A percentile compares a stretch with the other conserved stretches of the same genome.
phyloP scores from a whole-genome alignment of 2,113 vertebrate species.

The Pachyramphus minor region DNA sequence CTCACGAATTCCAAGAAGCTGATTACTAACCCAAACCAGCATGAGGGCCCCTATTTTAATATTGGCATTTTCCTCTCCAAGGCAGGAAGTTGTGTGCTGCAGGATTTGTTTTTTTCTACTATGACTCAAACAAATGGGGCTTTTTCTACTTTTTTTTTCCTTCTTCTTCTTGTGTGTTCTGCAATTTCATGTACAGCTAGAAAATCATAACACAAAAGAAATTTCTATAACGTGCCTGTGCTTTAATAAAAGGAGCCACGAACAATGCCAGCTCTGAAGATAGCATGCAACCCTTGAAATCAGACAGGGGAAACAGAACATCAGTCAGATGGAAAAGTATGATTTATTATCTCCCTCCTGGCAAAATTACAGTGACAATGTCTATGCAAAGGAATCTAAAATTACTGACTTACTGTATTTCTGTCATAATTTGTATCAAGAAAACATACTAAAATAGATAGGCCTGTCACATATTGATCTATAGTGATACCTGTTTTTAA shows the following conservation, averaged over 20 bases:
- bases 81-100: background rate
- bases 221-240: constrained; percentile 39
- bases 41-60: background rate
- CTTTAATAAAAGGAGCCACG: constrained; percentile 61
- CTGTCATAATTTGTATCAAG: constrained; percentile 41
- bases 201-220: constrained; percentile 59
- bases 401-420: constrained; percentile 56
- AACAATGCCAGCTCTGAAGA: constrained; percentile 54
- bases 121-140: background rate
- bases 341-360: constrained; percentile 64
- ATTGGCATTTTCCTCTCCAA: background rate
- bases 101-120: background rate
- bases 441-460: constrained; percentile 20
- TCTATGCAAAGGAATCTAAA: constrained; percentile 55
- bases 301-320: constrained; percentile 54
- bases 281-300: constrained; percentile 29
- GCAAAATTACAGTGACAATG: constrained; percentile 42
- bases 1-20: constrained; percentile 2
- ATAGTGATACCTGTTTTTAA: constrained; percentile 22
- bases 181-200: constrained; percentile 49
- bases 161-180: constrained; percentile 32
- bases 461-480: constrained; percentile 27
- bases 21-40: background rate
- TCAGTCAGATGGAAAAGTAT: constrained; percentile 57
- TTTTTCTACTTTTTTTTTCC: background rate